Evolutionary conservation across 2,888 invertebrate species (phyloP).

Genomic region (Allolobophora icterica): DNA sequence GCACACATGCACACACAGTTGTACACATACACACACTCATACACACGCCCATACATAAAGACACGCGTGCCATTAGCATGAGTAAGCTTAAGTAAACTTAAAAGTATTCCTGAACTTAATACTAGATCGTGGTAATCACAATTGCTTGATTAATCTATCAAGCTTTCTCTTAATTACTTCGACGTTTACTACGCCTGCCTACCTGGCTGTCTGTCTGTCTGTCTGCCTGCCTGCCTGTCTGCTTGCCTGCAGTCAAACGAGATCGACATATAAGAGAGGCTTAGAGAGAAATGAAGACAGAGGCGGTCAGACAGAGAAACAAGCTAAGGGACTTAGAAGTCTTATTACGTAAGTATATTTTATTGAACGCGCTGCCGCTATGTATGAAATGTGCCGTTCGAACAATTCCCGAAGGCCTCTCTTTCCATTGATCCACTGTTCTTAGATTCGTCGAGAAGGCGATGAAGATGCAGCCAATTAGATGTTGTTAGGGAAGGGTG

Average conservation of each 20-base stretch:
- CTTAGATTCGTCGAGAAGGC: constrained; percentile 1
- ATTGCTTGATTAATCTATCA: not conserved
- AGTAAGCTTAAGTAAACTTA: too few relatives aligned
- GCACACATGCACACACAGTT: too few relatives aligned
- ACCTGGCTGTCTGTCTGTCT: not conserved
- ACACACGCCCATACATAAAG: too few relatives aligned
- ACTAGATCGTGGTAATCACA: too few relatives aligned
- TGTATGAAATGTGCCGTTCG: not conserved
- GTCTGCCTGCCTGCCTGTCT: not conserved
- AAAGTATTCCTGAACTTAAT: too few relatives aligned
- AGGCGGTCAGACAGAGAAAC: not conserved
- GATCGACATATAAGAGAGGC: not conserved
- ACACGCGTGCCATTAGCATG: too few relatives aligned
- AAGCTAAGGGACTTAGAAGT: not conserved
- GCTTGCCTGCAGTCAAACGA: too few relatives aligned
- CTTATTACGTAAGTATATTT: not conserved
- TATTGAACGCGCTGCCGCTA: not conserved
- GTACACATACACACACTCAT: too few relatives aligned
- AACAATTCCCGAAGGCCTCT: constrained; percentile 2
- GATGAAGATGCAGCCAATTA: constrained; percentile 17
- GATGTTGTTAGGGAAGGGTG: not conserved
- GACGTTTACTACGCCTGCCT: not conserved
- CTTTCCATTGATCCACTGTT: constrained; percentile 1
- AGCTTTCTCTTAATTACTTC: not conserved
- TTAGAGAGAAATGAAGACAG: not conserved